Conservation (phyloP, 2,888 invertebrate genomes). For the Drosophila algonquin region DNA sequence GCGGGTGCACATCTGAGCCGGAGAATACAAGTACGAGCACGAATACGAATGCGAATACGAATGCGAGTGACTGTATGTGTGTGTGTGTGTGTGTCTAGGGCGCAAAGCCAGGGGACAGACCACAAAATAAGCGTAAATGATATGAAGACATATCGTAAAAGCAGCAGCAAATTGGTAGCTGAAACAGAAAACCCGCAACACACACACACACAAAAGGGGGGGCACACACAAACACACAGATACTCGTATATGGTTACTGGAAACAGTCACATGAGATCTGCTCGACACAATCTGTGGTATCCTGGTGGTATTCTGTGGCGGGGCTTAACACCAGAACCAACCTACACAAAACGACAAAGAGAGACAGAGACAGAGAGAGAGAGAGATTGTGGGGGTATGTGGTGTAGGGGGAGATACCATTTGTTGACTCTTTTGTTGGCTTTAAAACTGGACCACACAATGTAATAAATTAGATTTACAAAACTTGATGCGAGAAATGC, state of each 20-base stretch:
- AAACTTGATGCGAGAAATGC: conserved; percentile 58
- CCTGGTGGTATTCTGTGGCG: conserved; percentile 36
- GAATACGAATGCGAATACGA: not conserved
- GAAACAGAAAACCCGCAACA: conserved; percentile 19
- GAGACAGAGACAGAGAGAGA: not conserved
- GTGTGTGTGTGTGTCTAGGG: conserved; percentile 3
- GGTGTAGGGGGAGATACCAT: too few relatives aligned
- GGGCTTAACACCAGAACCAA: conserved; percentile 61
- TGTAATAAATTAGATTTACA: conserved; percentile 76
- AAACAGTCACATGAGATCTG: conserved; percentile 46
- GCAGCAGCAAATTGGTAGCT: conserved; percentile 61
- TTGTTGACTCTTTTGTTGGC: conserved; percentile 46
- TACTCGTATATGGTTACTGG: not conserved
- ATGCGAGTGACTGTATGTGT: not conserved
- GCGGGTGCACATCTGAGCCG: conserved; percentile 17
- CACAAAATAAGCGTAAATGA: conserved; percentile 56
- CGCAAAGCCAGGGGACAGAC: conserved; percentile 24
- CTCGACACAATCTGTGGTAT: conserved; percentile 40
- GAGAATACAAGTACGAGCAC: conserved; percentile 5
- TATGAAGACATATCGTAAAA: conserved; percentile 65
- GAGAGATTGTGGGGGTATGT: not conserved
- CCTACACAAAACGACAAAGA: conserved; percentile 21
- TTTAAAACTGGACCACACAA: conserved; percentile 65
- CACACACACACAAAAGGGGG: not conserved
- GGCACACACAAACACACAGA: not conserved